Conservation (phyloP, 2,797 vertebrate species). For the Molossus molossus region DNA sequence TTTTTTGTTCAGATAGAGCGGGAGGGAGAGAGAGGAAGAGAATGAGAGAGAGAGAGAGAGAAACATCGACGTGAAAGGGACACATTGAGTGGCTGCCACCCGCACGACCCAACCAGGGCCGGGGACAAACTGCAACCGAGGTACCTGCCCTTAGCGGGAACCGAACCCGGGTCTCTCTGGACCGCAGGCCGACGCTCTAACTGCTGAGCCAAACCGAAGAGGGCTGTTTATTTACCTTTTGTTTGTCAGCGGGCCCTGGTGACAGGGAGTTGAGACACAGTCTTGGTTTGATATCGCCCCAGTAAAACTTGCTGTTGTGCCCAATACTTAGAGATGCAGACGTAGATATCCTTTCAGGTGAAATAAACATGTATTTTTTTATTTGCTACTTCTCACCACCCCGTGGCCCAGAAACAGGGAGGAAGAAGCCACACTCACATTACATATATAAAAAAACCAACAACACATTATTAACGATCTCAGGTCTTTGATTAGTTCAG, state of each 20-base stretch:
- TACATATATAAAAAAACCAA: neutral
- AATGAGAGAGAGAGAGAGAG: no score
- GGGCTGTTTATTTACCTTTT: neutral
- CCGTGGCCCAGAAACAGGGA: neutral
- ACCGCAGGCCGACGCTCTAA: no score
- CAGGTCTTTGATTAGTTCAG: neutral
- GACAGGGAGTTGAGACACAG: neutral
- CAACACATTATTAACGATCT: neutral
- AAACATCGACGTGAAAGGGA: no score
- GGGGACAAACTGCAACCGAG: no score
- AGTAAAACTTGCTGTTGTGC: neutral
- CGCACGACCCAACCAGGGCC: no score
- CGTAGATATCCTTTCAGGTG: neutral
- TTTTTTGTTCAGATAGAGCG: no score
- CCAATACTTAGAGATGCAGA: neutral
- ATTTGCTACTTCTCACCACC: neutral
- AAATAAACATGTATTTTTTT: neutral
- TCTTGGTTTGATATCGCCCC: neutral
- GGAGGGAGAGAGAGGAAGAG: no score
- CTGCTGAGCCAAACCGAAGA: no score
- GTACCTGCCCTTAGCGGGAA: no score
- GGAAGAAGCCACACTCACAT: constrained; percentile 11
- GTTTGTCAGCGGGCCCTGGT: neutral
- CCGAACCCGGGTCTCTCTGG: no score
- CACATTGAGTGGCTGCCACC: no score